Evolutionary conservation across 2,113 vertebrate genomes (phyloP).

Genomic region (Alaudala cheleensis): DNA sequence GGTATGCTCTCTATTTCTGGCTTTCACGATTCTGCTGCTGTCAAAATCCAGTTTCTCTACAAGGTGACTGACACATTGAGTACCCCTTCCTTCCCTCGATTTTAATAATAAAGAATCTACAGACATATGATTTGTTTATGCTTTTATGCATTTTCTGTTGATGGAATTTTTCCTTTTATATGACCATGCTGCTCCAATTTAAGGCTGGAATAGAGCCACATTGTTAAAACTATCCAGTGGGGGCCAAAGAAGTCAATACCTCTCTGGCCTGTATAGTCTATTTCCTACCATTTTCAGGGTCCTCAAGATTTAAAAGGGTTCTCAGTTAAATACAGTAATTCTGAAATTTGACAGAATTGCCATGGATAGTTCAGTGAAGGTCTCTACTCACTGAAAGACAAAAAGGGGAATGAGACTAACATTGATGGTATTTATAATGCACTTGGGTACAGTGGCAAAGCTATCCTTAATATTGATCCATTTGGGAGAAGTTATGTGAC

Average conservation of each 20-base stretch:
- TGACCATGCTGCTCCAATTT: not conserved
- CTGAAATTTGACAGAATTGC: not conserved
- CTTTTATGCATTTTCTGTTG: not conserved
- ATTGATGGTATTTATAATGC: not conserved
- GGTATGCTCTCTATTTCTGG: not conserved
- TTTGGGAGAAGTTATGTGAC: not conserved
- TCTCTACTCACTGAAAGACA: not conserved
- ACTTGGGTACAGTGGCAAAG: not conserved
- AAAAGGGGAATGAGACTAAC: not conserved
- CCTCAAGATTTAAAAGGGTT: not conserved
- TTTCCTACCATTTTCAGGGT: not conserved
- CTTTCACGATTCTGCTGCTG: not conserved
- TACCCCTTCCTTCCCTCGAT: not conserved
- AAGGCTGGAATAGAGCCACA: not conserved
- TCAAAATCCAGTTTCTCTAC: not conserved
- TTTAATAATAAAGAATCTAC: slow-evolving; percentile 14
- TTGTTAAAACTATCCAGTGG: not conserved
- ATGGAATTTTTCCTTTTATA: not conserved
- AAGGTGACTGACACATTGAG: not conserved
- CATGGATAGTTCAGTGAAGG: not conserved
- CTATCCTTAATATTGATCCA: not conserved
- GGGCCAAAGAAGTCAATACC: not conserved
- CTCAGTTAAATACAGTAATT: not conserved
- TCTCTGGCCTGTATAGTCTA: fast-evolving
- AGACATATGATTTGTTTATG: not conserved